phyloP scores from a whole-genome alignment of 2,888 invertebrate genomes.

The Leptopilina myrica region DNA sequence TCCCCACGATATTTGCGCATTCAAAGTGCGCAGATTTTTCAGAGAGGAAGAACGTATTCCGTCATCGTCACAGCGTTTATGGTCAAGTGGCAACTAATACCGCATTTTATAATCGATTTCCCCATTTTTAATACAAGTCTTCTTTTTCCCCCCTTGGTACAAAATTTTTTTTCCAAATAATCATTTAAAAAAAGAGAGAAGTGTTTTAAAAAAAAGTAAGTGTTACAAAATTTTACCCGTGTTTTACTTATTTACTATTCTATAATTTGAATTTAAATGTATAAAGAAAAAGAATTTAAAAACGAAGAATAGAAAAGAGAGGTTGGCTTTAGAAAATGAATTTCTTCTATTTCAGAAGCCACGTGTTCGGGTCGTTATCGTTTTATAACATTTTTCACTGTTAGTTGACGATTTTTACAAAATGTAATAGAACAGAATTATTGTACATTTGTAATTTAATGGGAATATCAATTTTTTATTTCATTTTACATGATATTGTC shows the following conservation, averaged over 20 bases:
- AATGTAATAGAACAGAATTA: neutral
- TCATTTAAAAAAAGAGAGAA: neutral
- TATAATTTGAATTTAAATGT: neutral
- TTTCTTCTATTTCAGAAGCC: slow-evolving; percentile 20
- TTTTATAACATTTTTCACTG: slow-evolving; percentile 22
- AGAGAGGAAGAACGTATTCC: slow-evolving; percentile 25
- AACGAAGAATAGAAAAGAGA: neutral
- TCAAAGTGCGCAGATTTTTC: slow-evolving; percentile 26
- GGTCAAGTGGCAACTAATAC: slow-evolving; percentile 19
- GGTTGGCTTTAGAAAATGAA: neutral
- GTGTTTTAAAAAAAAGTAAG: neutral
- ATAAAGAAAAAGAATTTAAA: neutral
- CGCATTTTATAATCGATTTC: slow-evolving; percentile 29
- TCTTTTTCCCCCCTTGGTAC: neutral
- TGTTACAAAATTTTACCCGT: no score
- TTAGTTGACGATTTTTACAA: slow-evolving; percentile 16
- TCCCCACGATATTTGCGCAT: slow-evolving; percentile 1
- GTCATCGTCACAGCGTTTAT: slow-evolving; percentile 21
- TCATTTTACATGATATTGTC: neutral
- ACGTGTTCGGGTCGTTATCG: slow-evolving; percentile 34
- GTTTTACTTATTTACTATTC: neutral
- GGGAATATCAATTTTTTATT: neutral
- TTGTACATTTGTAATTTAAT: slow-evolving; percentile 22
- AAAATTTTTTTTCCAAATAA: slow-evolving; percentile 1
- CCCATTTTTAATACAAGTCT: neutral